phyloP scores from a whole-genome alignment of 1,140 invertebrate species.

The Pemphigus obesinymphae region DNA sequence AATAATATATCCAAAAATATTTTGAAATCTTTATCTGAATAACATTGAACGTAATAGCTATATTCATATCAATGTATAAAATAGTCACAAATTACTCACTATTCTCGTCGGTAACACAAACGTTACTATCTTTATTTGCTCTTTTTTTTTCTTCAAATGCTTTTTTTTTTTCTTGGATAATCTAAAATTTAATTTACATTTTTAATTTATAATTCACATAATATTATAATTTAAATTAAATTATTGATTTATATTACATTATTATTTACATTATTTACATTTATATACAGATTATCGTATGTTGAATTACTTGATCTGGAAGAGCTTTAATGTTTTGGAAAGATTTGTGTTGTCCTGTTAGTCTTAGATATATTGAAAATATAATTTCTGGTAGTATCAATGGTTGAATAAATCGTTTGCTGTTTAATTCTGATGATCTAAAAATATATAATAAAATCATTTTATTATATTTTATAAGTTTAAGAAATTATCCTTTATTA shows the following conservation, averaged over 20 bases:
- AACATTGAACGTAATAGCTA: not conserved
- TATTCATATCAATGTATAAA: not conserved
- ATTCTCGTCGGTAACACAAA: too few species aligned
- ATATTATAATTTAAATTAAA: too few species aligned
- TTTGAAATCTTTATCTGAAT: not conserved
- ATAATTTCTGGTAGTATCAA: constrained; percentile 44
- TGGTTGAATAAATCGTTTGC: constrained; percentile 30
- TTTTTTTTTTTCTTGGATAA: not conserved
- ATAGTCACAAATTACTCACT: not conserved
- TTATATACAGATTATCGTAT: too few species aligned
- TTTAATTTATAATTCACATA: too few species aligned
- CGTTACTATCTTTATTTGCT: not conserved
- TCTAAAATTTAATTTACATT: not conserved
- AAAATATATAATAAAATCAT: not conserved
- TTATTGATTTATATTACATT: too few species aligned
- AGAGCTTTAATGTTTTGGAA: constrained; percentile 43
- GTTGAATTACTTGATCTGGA: constrained; percentile 44
- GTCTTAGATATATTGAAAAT: constrained; percentile 43
- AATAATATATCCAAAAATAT: constrained; percentile 62
- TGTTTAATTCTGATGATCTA: not conserved
- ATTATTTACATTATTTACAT: too few species aligned
- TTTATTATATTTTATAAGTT: not conserved
- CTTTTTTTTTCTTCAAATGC: not conserved
- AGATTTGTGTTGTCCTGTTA: constrained; percentile 26
- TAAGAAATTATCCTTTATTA: constrained; percentile 36